Evolutionary conservation across 2,888 invertebrate species (phyloP), one percentile per base, ranked within the genome.

Genomic region (Prostheceraeus crozeri): DNA sequence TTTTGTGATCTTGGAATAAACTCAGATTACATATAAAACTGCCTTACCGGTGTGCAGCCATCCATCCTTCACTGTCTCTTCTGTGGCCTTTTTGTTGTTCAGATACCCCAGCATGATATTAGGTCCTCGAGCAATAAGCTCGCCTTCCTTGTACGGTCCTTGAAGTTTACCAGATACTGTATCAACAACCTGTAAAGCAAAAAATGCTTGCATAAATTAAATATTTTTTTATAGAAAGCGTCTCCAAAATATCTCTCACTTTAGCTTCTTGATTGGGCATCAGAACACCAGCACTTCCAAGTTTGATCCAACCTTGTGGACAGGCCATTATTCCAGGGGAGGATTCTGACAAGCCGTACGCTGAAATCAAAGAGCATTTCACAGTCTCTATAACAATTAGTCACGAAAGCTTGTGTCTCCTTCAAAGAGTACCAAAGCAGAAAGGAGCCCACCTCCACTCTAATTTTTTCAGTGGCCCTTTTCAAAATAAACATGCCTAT

Each of bases 241-340:
- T n/a, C n/a, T n/a, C n/a, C n/a, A n/a, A n/a, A n/a, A n/a, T n/a
- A n/a, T n/a, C n/a, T n/a, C n/a, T n/a, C n/a, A n/a, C n/a, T n/a
- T n/a, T n/a, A n/a, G n/a, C 74, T 48, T 82, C 79, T 0, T 84
- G 83, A 65, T 79, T 83, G 0, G 83, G 79, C 2, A 83, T 62
- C 0, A 83, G 78, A 1, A 77, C 74, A 0, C 86, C 86, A 35
- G 83, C 82, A 0, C 85, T 84, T 0, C 84, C 84, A 57, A 82
- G 78, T 72, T 84, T 84, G 61, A 77, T 80, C 25, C 69, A 65
- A 60, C 59, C 67, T 54, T 67, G 68, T 61, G 66, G 69, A 14
- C 66, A 63, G 0, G n/a, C n/a, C n/a, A n/a, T n/a, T n/a, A n/a
- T n/a, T n/a, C n/a, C n/a, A n/a, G n/a, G n/a, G n/a, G n/a, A n/a